These are phyloP conservation scores for Aleiodes leptofemur DNA, from an alignment of 2,888 invertebrate species.

Conservation along the genomic window DNA sequence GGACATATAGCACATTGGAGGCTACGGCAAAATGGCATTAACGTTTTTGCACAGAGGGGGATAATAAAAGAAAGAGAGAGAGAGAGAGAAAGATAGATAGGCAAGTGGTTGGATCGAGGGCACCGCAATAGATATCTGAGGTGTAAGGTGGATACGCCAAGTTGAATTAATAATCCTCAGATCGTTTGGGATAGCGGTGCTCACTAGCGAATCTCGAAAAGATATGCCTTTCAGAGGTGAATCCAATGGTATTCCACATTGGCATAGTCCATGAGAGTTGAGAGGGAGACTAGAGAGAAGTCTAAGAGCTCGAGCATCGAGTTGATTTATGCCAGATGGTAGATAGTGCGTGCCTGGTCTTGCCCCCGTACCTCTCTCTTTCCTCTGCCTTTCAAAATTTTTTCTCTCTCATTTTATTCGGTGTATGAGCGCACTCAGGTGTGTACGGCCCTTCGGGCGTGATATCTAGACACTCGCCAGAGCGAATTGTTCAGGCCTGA, in stretches of 20 bases:
- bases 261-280: slow-evolving; percentile 65
- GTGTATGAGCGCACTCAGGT: slow-evolving; percentile 21
- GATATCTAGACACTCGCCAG: slow-evolving; percentile 20
- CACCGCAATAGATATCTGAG: slow-evolving; percentile 40
- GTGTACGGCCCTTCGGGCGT: slow-evolving; percentile 27
- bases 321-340: slow-evolving; percentile 74
- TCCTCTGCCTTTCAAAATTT: slow-evolving; percentile 6
- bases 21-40: slow-evolving; percentile 5
- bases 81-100: slow-evolving; percentile 21
- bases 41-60: not conserved
- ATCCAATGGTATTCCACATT: slow-evolving; percentile 36
- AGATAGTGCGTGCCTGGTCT: slow-evolving; percentile 66
- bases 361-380: slow-evolving; percentile 48
- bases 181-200: slow-evolving; percentile 66
- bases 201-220: slow-evolving; percentile 45
- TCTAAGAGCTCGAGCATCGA: slow-evolving; percentile 70
- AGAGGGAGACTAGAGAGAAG: slow-evolving; percentile 63
- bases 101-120: slow-evolving; percentile 49
- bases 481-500: slow-evolving; percentile 23
- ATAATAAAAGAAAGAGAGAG: slow-evolving; percentile 19
- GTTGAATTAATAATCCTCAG: slow-evolving; percentile 73
- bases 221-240: slow-evolving; percentile 47
- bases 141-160: slow-evolving; percentile 51
- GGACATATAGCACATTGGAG: slow-evolving; percentile 18
- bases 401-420: slow-evolving; percentile 4